Conservation (phyloP, 2,797 vertebrate genomes). For the Sebastes wilsoni region DNA sequence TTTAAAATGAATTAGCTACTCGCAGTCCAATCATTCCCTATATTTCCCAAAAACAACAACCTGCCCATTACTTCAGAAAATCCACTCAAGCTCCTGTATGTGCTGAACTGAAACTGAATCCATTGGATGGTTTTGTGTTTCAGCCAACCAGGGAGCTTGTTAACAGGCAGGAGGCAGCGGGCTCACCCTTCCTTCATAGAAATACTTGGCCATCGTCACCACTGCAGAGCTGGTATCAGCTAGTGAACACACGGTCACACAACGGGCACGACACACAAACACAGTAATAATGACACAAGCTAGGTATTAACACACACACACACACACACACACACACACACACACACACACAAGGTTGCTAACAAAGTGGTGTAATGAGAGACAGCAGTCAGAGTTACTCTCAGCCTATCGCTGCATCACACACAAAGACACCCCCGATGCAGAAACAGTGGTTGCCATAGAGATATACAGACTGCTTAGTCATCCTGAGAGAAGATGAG, state of each 20-base stretch:
- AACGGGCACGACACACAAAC: neutral
- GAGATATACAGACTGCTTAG: conserved; percentile 43
- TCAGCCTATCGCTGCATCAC: neutral
- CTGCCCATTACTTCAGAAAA: neutral
- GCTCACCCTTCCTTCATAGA: conserved; percentile 29
- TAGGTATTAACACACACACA: too few relatives aligned
- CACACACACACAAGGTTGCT: neutral
- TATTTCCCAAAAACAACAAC: neutral
- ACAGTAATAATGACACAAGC: too few relatives aligned
- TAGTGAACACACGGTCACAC: neutral
- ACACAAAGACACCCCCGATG: neutral
- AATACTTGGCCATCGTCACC: conserved; percentile 1
- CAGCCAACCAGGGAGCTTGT: neutral
- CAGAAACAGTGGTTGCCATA: conserved; percentile 44
- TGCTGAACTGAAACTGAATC: neutral
- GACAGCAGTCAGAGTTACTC: neutral
- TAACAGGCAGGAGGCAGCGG: conserved; percentile 24
- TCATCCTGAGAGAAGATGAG: conserved; percentile 19
- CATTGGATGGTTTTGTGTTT: neutral
- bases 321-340: too few relatives aligned
- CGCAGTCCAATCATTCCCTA: neutral
- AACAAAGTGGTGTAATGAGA: neutral
- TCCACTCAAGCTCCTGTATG: neutral
- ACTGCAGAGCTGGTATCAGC: conserved; percentile 16
- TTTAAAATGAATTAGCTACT: neutral